A percentile compares a stretch with the other conserved stretches of the same genome.
Evolutionary conservation across 2,888 invertebrate species (phyloP).

Genomic region (Busseola fusca): DNA sequence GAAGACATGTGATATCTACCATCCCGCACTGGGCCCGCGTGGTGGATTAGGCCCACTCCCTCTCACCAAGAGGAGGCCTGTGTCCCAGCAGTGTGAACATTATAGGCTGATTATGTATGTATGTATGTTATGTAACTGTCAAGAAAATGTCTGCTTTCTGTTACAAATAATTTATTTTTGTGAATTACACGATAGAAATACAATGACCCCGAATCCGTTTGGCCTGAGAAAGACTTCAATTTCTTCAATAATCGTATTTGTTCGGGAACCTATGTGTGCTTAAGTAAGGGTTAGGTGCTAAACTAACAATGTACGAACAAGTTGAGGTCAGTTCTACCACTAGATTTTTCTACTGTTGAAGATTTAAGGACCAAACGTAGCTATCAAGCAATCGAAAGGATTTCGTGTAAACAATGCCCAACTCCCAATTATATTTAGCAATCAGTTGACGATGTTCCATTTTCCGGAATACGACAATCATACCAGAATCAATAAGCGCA

Average conservation of each 20-base stretch:
- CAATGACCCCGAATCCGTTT: constrained; percentile 14
- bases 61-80: too few relatives aligned
- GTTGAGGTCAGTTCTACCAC: too few relatives aligned
- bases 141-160: background rate
- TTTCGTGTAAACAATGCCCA: background rate
- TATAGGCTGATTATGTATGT: too few relatives aligned
- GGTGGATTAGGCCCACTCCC: too few relatives aligned
- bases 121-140: constrained; percentile 28
- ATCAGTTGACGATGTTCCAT: background rate
- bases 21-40: too few relatives aligned
- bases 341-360: background rate
- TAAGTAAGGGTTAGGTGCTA: constrained; percentile 23
- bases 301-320: constrained; percentile 19
- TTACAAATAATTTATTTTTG: constrained; percentile 12
- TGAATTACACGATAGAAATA: constrained; percentile 20
- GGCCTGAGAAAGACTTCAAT: constrained; percentile 20
- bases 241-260: constrained; percentile 29
- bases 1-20: too few relatives aligned
- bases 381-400: background rate
- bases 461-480: background rate
- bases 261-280: constrained; percentile 10
- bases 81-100: too few relatives aligned
- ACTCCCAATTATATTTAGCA: background rate
- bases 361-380: background rate
- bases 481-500: background rate